Conservation (phyloP, 2,888 invertebrate species). For the Cheilosia vulpina region DNA sequence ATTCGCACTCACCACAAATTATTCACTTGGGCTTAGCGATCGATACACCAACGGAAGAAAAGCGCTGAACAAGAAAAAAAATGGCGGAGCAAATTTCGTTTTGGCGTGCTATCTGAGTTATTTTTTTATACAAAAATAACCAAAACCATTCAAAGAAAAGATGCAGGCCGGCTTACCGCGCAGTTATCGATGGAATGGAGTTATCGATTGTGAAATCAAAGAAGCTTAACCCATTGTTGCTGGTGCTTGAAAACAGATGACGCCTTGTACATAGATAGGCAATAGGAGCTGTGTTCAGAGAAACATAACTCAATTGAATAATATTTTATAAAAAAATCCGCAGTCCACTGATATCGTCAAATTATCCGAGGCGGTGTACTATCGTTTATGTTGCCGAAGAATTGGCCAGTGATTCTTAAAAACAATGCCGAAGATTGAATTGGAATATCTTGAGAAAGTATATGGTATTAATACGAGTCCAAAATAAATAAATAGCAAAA, state of each 20-base stretch:
- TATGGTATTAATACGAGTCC: too few species aligned
- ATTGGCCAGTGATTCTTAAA: too few species aligned
- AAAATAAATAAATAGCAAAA: too few species aligned
- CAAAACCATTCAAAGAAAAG: constrained; percentile 29
- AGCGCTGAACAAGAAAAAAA: constrained; percentile 63
- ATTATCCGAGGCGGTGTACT: too few species aligned
- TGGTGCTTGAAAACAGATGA: constrained; percentile 24
- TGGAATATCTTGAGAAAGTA: too few species aligned
- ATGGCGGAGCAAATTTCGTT: constrained; percentile 63
- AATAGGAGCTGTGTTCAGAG: too few species aligned
- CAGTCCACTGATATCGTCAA: too few species aligned
- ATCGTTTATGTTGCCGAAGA: too few species aligned
- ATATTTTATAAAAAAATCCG: too few species aligned
- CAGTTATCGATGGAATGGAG: constrained; percentile 14
- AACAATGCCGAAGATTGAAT: too few species aligned
- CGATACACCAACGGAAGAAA: constrained; percentile 68
- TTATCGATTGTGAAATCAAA: constrained; percentile 23
- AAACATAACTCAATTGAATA: too few species aligned
- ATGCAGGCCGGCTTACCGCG: constrained; percentile 59
- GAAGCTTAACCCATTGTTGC: background rate
- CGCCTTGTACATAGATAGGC: background rate
- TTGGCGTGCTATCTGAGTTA: constrained; percentile 52
- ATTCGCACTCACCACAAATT: constrained; percentile 27
- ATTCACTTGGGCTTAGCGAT: constrained; percentile 41
- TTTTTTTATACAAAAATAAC: constrained; percentile 44